Conservation (phyloP, 2,113 vertebrate species). For the Euleptes europaea region DNA sequence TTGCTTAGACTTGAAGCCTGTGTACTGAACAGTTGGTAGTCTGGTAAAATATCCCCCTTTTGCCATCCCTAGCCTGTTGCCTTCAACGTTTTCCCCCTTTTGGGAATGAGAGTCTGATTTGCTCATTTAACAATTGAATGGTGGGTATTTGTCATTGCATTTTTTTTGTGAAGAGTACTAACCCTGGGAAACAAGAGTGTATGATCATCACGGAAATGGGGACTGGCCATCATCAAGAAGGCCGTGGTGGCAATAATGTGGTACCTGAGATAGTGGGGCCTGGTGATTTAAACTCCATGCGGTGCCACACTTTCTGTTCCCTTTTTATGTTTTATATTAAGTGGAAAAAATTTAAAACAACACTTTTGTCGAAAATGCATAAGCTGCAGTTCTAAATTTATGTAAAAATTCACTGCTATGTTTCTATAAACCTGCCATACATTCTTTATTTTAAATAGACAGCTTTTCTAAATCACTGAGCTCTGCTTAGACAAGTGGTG, state of each 20-base stretch:
- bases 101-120: neutral
- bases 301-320: slow-evolving; percentile 61
- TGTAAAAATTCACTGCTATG: slow-evolving; percentile 82
- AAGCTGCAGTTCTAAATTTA: slow-evolving; percentile 83
- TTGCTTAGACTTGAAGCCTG: neutral
- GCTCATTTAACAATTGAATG: slow-evolving; percentile 25
- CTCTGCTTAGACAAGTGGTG: slow-evolving; percentile 85
- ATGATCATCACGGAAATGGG: neutral
- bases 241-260: slow-evolving; percentile 6
- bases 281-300: slow-evolving; percentile 59
- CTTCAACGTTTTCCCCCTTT: neutral
- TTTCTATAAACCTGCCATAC: slow-evolving; percentile 87
- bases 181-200: slow-evolving; percentile 18
- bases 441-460: slow-evolving; percentile 88
- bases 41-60: neutral
- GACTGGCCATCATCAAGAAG: slow-evolving; percentile 47
- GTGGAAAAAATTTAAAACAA: slow-evolving; percentile 70
- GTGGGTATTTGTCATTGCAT: slow-evolving; percentile 22
- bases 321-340: slow-evolving; percentile 76
- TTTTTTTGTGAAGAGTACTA: slow-evolving; percentile 34
- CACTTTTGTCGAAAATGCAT: slow-evolving; percentile 77
- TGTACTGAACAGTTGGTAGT: neutral
- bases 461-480: slow-evolving; percentile 85
- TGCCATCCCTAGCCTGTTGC: neutral
- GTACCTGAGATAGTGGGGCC: slow-evolving; percentile 31